Evolutionary conservation across 2,888 invertebrate species (phyloP).

Genomic region (Pollenia angustigena): DNA sequence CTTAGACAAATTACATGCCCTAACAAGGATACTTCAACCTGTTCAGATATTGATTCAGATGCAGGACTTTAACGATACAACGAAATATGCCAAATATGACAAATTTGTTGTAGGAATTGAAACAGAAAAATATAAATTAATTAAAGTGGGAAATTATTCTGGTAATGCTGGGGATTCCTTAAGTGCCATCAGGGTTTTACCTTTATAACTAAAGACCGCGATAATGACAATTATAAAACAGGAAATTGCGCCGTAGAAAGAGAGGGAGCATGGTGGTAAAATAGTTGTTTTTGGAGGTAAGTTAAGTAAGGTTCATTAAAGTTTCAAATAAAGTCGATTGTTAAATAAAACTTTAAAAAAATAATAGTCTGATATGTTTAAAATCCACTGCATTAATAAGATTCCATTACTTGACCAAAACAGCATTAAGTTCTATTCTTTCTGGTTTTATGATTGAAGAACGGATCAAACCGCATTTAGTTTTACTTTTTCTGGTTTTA

Average conservation of each 20-base stretch:
- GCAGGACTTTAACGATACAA: conserved; percentile 1
- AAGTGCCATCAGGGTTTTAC: not conserved
- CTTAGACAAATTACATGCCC: conserved; percentile 37
- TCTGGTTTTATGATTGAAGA: too few relatives aligned
- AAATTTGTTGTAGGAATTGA: conserved; percentile 34
- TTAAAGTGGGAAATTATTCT: not conserved
- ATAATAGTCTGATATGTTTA: too few relatives aligned
- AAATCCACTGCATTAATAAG: too few relatives aligned
- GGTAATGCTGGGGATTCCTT: conserved; percentile 36
- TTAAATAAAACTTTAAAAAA: too few relatives aligned
- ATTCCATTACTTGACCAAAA: too few relatives aligned
- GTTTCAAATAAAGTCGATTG: too few relatives aligned
- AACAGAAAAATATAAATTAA: conserved; percentile 2
- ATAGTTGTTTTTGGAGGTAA: conserved; percentile 11
- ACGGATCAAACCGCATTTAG: too few relatives aligned
- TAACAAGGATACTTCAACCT: conserved; percentile 15
- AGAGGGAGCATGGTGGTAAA: conserved; percentile 45
- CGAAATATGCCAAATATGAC: conserved; percentile 40
- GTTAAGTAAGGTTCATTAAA: not conserved
- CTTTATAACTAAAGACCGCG: conserved; percentile 24
- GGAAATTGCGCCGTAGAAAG: conserved; percentile 2
- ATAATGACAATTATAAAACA: conserved; percentile 3
- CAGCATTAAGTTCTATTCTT: too few relatives aligned
- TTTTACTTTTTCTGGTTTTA: too few relatives aligned
- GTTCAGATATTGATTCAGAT: conserved; percentile 30